A percentile compares a stretch with the other conserved stretches of the same genome.
Conservation (phyloP, 2,113 vertebrate genomes). For the Varanus komodoensis region DNA sequence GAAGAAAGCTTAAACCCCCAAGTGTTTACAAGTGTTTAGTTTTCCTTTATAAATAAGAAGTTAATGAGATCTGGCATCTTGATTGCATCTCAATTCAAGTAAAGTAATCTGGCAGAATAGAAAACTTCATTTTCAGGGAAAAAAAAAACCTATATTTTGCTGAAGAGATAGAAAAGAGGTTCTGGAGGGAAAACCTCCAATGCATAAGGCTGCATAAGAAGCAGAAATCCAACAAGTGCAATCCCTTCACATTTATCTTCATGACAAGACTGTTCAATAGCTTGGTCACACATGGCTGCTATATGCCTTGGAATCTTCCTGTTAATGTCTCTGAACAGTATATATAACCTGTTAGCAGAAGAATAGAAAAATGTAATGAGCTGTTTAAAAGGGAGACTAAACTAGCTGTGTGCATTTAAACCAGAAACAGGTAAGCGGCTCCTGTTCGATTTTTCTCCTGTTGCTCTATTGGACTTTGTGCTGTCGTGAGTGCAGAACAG, state of each 20-base stretch:
- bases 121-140: not conserved
- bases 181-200: not conserved
- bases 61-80: not conserved
- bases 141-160: not conserved
- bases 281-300: not conserved
- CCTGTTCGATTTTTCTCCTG: not conserved
- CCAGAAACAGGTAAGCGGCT: not conserved
- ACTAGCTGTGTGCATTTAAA: not conserved
- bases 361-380: not conserved
- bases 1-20: not conserved
- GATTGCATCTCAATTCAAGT: not conserved
- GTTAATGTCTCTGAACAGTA: not conserved
- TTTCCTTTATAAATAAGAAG: not conserved
- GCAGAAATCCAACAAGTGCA: not conserved
- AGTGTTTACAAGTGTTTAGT: not conserved
- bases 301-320: too few relatives aligned
- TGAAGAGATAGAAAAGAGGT: not conserved
- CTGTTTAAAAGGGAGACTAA: not conserved
- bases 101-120: not conserved
- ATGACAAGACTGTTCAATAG: not conserved
- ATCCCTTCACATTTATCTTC: not conserved
- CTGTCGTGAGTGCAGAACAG: not conserved
- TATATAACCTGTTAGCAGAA: not conserved
- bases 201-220: not conserved
- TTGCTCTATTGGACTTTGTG: not conserved